These are phyloP conservation scores for Nomada fabriciana DNA, from an alignment of 2,888 invertebrate species.

Conservation along the genomic window DNA sequence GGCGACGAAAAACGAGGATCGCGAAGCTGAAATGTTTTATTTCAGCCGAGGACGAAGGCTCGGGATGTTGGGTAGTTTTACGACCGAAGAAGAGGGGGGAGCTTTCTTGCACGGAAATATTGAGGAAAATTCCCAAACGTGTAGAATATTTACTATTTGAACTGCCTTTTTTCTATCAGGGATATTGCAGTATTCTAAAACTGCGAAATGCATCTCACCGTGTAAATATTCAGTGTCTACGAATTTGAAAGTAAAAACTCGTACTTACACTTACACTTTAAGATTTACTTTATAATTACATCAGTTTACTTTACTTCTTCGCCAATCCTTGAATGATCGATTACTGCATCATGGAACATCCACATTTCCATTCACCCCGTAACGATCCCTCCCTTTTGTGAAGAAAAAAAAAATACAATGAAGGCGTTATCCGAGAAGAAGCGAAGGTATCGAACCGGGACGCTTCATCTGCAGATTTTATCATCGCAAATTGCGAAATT, in stretches of 20 bases:
- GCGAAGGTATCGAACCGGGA: neutral
- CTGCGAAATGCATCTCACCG: too few relatives aligned
- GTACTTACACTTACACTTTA: too few relatives aligned
- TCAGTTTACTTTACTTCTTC: too few relatives aligned
- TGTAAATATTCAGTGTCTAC: too few relatives aligned
- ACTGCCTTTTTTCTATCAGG: neutral
- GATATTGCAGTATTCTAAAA: too few relatives aligned
- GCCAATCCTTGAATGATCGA: too few relatives aligned
- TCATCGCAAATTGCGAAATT: conserved; percentile 14
- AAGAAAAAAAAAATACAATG: too few relatives aligned
- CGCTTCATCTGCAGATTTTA: neutral
- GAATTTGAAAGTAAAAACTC: too few relatives aligned
- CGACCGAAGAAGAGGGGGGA: neutral
- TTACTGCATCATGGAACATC: too few relatives aligned
- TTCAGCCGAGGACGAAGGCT: neutral
- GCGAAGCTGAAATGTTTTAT: neutral
- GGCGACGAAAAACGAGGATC: neutral
- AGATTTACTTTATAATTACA: too few relatives aligned
- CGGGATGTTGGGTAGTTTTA: neutral
- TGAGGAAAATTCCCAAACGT: neutral
- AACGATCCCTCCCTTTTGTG: too few relatives aligned
- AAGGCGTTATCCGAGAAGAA: neutral
- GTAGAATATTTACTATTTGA: neutral
- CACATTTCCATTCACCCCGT: too few relatives aligned
- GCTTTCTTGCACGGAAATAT: neutral